phyloP scores from a whole-genome alignment of 1,140 invertebrate species.

The Drosophila simulans region DNA sequence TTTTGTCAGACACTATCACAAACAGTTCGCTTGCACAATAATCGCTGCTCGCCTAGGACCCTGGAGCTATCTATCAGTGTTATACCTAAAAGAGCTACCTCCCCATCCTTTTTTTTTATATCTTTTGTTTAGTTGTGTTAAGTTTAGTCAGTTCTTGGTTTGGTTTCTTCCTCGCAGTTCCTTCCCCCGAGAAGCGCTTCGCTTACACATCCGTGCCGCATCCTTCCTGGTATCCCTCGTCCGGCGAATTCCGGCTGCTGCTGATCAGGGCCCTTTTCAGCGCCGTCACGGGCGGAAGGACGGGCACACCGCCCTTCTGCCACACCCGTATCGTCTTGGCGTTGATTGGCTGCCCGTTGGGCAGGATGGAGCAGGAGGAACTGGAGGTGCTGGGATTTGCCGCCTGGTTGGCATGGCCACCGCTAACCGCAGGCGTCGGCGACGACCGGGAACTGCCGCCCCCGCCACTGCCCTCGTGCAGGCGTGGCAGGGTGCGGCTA shows the following conservation, averaged over 20 bases:
- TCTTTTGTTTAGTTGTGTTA: slow-evolving; percentile 25
- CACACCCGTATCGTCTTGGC: slow-evolving; percentile 93
- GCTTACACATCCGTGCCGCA: slow-evolving; percentile 94
- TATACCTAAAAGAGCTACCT: slow-evolving; percentile 25
- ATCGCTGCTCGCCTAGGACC: slow-evolving; percentile 56
- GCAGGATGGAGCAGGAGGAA: slow-evolving; percentile 72
- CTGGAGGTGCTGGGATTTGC: slow-evolving; percentile 41
- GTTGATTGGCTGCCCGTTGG: slow-evolving; percentile 85
- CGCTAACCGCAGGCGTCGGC: slow-evolving; percentile 29
- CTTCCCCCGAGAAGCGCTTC: not conserved
- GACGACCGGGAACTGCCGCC: slow-evolving; percentile 63
- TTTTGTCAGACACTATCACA: slow-evolving; percentile 84
- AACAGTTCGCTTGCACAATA: slow-evolving; percentile 65
- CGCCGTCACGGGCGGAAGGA: slow-evolving; percentile 91
- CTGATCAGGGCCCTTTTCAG: slow-evolving; percentile 91
- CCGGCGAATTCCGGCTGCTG: slow-evolving; percentile 92
- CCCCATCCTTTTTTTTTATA: not conserved
- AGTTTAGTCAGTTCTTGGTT: slow-evolving; percentile 76
- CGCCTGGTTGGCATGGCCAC: not conserved
- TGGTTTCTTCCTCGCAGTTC: slow-evolving; percentile 14
- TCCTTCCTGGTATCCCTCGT: slow-evolving; percentile 96
- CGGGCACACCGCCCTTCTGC: slow-evolving; percentile 92
- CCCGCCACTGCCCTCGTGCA: slow-evolving; percentile 62
- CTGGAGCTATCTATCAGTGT: slow-evolving; percentile 45
- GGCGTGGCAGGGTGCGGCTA: slow-evolving; percentile 71